A percentile compares a stretch with the other conserved stretches of the same genome.
These are phyloP conservation scores for Leptinotarsa rubiginosa DNA, from an alignment of 2,888 invertebrate species.

Conservation along the genomic window DNA sequence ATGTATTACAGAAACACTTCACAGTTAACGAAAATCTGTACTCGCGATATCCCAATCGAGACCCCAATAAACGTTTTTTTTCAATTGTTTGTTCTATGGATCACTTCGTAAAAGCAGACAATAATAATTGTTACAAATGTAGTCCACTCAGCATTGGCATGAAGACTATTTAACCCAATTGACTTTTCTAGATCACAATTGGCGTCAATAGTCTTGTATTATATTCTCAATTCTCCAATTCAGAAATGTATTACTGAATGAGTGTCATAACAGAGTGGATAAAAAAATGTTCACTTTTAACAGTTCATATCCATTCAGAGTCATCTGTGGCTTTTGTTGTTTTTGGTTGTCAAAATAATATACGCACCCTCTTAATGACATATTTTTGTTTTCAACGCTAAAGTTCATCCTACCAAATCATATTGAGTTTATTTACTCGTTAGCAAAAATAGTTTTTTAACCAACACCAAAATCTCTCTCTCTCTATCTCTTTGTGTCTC, in stretches of 20 bases:
- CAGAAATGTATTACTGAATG: slow-evolving; percentile 12
- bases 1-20: not conserved
- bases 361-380: too few relatives aligned
- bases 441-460: too few relatives aligned
- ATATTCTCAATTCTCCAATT: slow-evolving; percentile 14
- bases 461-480: too few relatives aligned
- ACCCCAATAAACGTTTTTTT: not conserved
- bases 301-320: not conserved
- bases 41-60: not conserved
- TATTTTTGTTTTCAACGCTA: too few relatives aligned
- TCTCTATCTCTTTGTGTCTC: too few relatives aligned
- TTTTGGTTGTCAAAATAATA: too few relatives aligned
- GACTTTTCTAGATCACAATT: slow-evolving; percentile 34
- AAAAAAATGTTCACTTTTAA: not conserved
- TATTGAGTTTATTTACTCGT: too few relatives aligned
- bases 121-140: slow-evolving; percentile 30
- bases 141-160: slow-evolving; percentile 30
- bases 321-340: too few relatives aligned
- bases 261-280: slow-evolving; percentile 1
- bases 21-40: not conserved
- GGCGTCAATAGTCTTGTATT: slow-evolving; percentile 17
- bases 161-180: slow-evolving; percentile 41
- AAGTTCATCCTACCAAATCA: too few relatives aligned
- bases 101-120: slow-evolving; percentile 17
- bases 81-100: not conserved